These are phyloP conservation scores for Peromyscus californicus DNA, from an alignment of 2,113 vertebrate species.

Conservation along the genomic window DNA sequence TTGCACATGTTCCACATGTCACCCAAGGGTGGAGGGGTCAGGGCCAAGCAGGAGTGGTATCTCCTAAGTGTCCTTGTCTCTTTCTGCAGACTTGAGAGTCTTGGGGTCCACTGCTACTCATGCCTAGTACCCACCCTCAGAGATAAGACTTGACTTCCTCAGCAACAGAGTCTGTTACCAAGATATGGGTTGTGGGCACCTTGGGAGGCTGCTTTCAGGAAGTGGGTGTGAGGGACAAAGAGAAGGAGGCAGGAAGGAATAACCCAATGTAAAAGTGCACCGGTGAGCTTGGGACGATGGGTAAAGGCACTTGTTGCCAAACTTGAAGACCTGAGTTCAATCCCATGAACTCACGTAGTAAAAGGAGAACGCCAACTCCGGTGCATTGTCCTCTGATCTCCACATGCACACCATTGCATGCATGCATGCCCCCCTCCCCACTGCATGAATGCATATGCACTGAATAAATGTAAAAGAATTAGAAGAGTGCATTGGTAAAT, in stretches of 20 bases:
- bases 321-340: not conserved
- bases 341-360: not conserved
- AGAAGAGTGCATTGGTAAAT: not conserved
- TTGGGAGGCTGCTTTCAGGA: not conserved
- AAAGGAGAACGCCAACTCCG: not conserved
- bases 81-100: not conserved
- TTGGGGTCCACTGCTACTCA: fast-evolving
- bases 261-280: not conserved
- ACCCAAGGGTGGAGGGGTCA: not conserved
- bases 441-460: not conserved
- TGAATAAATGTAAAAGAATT: not conserved
- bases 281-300: not conserved
- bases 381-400: not conserved
- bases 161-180: not conserved
- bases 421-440: not conserved
- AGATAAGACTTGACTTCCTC: not conserved
- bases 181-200: not conserved
- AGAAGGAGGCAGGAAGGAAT: not conserved
- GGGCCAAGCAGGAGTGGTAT: too few relatives aligned
- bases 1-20: fast-evolving
- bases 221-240: not conserved
- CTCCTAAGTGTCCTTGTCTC: fast-evolving
- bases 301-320: not conserved
- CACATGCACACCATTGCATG: not conserved
- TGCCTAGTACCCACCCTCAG: not conserved